These are phyloP conservation scores for Phocoena sinus DNA, from an alignment of 2,113 vertebrate genomes.

Conservation along the genomic window DNA sequence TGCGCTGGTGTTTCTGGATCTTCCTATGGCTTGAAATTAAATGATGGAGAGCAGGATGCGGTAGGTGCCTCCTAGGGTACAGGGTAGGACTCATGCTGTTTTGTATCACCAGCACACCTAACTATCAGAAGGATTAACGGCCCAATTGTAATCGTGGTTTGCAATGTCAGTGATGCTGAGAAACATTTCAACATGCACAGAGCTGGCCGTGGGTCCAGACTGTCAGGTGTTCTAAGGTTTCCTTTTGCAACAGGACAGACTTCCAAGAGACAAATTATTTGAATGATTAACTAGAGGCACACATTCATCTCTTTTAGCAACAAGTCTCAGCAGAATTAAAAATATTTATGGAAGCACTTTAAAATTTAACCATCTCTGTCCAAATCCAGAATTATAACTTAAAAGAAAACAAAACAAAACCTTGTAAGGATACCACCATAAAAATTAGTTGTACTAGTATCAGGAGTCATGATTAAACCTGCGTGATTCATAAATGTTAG, in stretches of 20 bases:
- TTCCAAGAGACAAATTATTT: not conserved
- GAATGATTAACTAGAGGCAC: not conserved
- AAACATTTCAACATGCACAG: not conserved
- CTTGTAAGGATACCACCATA: not conserved
- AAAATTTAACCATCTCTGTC: not conserved
- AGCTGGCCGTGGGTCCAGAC: not conserved
- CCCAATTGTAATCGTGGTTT: not conserved
- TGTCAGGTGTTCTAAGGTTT: not conserved
- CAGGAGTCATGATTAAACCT: not conserved
- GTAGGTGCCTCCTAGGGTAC: not conserved
- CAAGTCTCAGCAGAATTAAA: slow-evolving; percentile 8
- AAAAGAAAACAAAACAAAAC: not conserved
- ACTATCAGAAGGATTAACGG: not conserved
- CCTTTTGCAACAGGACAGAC: not conserved
- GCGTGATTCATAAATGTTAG: not conserved
- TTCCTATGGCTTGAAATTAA: not conserved
- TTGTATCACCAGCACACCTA: not conserved
- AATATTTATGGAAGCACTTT: not conserved
- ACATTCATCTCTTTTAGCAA: not conserved
- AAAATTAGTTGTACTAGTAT: not conserved
- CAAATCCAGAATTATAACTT: not conserved
- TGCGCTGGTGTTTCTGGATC: not conserved
- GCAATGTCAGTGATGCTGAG: not conserved
- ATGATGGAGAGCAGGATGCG: not conserved
- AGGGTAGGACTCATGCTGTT: not conserved